Conservation (phyloP, 2,888 invertebrate species). For the Leucoptera coffeella region DNA sequence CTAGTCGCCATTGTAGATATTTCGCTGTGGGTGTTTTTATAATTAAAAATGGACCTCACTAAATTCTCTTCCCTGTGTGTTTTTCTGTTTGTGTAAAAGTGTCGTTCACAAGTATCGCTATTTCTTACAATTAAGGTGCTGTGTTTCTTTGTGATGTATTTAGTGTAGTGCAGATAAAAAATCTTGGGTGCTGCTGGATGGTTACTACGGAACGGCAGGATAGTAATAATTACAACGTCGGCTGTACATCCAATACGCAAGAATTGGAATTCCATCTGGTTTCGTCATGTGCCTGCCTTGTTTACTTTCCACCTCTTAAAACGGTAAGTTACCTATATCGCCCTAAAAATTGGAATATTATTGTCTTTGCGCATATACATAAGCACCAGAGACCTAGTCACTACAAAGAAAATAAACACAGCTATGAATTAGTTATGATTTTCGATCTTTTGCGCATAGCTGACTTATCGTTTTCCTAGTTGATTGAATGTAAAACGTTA, state of each 20-base stretch:
- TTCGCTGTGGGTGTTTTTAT: conserved; percentile 53
- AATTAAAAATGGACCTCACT: too few relatives aligned
- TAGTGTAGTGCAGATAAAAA: conserved; percentile 34
- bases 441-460: conserved; percentile 47
- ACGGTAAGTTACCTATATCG: conserved; percentile 32
- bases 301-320: conserved; percentile 42
- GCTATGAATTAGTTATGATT: conserved; percentile 33
- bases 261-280: conserved; percentile 48
- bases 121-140: conserved; percentile 15
- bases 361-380: conserved; percentile 40
- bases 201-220: conserved; percentile 52
- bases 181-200: conserved; percentile 43
- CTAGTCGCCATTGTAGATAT: conserved; percentile 47
- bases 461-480: too few relatives aligned
- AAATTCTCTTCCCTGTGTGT: too few relatives aligned
- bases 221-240: conserved; percentile 19
- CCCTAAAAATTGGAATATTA: conserved; percentile 13
- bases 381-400: too few relatives aligned
- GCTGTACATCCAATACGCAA: conserved; percentile 15
- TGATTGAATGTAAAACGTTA: too few relatives aligned
- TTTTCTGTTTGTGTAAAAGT: conserved; percentile 22
- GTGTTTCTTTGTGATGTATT: conserved; percentile 17
- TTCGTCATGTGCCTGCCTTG: conserved; percentile 46
- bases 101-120: conserved; percentile 20
- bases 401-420: conserved; percentile 31